Base-by-base conservation (phyloP, 2,113 vertebrate genomes). In the Microcebus griseorufus region DNA sequence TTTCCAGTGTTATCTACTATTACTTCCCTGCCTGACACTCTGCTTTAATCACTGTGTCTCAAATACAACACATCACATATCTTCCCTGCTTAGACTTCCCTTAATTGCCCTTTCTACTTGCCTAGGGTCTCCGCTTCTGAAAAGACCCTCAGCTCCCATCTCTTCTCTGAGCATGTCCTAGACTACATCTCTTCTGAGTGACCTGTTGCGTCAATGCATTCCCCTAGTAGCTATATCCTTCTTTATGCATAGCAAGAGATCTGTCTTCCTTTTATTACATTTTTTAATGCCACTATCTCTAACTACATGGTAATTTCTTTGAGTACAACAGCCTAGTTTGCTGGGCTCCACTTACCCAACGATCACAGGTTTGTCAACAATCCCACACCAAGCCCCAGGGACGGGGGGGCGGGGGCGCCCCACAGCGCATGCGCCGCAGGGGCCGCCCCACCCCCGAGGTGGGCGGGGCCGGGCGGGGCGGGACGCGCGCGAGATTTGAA, bases 401-500 rank as follows among this genome's bases (percentile, higher is more conserved):
- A 1, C 51, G 0, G 3, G 7, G 42, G 42, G 42, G 42, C 0
- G 76, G 0, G 18, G 39, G 20, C 0, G 11, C n/a, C 16, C 6
- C 11, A 37, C 0, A 2, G 73, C 86, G 72, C 79, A 7, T 39
- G 91, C 51, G 70, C 93, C 0, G 4, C 0, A 4, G 60, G 37
- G 16, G 9, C 3, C 0, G 4, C 6, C 2, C 42, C 0, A 0
- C 6, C 6, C 3, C 1, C 0, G 9, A 1, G 29, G 0, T 1
- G 5, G 53, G 86, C n/a, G 37, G 27, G 73, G 25, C 29, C 9
- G 9, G 34, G 88, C 18, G 55, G 55, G 17, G 70, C 64, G 0
- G 3, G 25, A 0, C 0, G 81, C 67, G 97, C 98, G 97, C 85
- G 96, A 93, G 51, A 87, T 97, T 97, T 93, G 96, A 98, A 94